These are phyloP conservation scores for Drymonia ruficornis DNA, from an alignment of 2,888 invertebrate species.

Conservation along the genomic window DNA sequence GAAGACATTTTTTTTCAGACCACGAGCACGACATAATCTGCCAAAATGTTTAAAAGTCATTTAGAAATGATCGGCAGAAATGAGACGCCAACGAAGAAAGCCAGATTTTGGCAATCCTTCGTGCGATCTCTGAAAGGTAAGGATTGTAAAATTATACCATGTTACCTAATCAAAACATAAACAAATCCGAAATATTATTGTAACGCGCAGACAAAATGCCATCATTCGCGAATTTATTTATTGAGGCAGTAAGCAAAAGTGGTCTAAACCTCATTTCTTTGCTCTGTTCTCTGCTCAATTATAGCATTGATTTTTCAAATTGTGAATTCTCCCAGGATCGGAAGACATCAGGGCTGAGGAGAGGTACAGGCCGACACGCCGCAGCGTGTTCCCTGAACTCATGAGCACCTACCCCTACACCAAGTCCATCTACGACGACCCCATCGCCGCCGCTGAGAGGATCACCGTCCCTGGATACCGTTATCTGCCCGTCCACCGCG, in stretches of 20 bases:
- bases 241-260: no score
- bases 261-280: no score
- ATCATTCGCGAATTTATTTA: no score
- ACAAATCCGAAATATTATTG: no score
- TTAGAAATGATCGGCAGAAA: conserved; percentile 97
- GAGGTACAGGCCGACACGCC: conserved; percentile 88
- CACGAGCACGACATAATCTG: conserved; percentile 90
- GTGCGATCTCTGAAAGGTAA: conserved; percentile 96
- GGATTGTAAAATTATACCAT: conserved; percentile 27
- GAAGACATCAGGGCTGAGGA: conserved; percentile 96
- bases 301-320: background rate
- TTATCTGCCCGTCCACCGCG: conserved; percentile 95
- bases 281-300: no score
- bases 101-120: conserved; percentile 97
- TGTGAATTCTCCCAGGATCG: conserved; percentile 86
- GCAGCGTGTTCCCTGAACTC: conserved; percentile 91
- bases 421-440: conserved; percentile 96
- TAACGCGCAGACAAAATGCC: no score
- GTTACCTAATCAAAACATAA: background rate
- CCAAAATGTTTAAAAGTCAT: conserved; percentile 95
- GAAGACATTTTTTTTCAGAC: conserved; percentile 81
- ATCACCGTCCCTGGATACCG: conserved; percentile 95
- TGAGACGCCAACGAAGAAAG: conserved; percentile 96
- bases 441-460: conserved; percentile 91
- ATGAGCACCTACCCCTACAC: conserved; percentile 89